A percentile compares a stretch with the other conserved stretches of the same genome.
These are phyloP conservation scores for Emydura subglobosa DNA, from an alignment of 2,113 vertebrate genomes.

Conservation along the genomic window DNA sequence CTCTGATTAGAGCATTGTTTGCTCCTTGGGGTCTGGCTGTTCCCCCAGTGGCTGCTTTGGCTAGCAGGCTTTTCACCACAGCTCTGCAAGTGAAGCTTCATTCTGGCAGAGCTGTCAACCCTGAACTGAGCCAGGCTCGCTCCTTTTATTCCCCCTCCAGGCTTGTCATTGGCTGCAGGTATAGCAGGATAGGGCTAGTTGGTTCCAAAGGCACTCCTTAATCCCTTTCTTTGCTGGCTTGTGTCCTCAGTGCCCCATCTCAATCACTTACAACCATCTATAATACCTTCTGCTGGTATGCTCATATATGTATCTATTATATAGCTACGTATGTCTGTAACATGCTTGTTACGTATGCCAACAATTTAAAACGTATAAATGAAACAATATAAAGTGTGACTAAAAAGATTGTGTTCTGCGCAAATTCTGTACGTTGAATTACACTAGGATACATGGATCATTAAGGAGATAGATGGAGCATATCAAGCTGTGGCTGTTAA, in stretches of 20 bases:
- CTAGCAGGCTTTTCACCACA: neutral
- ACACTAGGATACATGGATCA: neutral
- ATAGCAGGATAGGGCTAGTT: no score
- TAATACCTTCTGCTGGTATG: neutral
- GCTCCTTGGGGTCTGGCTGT: neutral
- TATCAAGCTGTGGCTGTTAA: neutral
- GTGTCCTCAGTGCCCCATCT: neutral
- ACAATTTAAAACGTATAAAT: neutral
- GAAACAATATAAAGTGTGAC: neutral
- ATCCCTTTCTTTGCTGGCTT: no score
- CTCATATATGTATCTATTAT: accelerated
- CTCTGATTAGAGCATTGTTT: neutral
- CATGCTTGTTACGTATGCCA: neutral
- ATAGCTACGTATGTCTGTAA: neutral
- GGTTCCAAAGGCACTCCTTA: no score
- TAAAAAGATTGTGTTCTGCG: neutral
- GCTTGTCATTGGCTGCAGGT: neutral
- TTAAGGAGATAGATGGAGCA: neutral
- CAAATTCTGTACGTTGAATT: neutral
- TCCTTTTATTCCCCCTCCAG: neutral
- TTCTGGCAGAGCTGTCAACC: neutral
- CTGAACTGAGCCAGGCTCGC: neutral
- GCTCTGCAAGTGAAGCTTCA: no score
- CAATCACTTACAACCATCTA: neutral
- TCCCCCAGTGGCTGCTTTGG: neutral